Evolutionary conservation across 2,888 invertebrate species (phyloP).

Genomic region (Drosophila basisetae): DNA sequence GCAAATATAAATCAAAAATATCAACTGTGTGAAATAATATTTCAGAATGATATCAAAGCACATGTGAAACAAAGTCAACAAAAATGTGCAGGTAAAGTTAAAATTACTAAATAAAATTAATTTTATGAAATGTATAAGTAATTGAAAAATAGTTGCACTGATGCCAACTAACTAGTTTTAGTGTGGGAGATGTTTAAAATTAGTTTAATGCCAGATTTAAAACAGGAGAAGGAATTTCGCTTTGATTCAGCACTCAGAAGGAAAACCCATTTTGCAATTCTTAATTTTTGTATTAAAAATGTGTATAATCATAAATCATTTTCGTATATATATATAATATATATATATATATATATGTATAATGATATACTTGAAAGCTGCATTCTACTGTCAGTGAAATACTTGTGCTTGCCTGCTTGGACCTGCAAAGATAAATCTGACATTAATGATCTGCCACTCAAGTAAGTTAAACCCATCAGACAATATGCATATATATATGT

Average conservation of each 20-base stretch:
- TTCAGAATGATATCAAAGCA: background rate
- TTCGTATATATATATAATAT: background rate
- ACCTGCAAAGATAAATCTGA: background rate
- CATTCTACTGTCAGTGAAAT: background rate
- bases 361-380: background rate
- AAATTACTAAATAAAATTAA: background rate
- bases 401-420: no score
- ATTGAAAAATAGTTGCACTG: background rate
- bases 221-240: background rate
- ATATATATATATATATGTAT: background rate
- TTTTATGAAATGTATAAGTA: no score
- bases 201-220: background rate
- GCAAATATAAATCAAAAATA: background rate
- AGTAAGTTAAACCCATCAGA: slow-evolving; percentile 7
- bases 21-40: background rate
- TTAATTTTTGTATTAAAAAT: background rate
- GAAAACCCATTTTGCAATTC: background rate
- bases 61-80: background rate
- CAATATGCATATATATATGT: background rate
- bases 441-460: slow-evolving; percentile 3
- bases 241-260: background rate
- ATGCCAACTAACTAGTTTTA: background rate
- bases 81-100: slow-evolving; percentile 1
- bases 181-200: background rate
- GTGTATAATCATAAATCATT: background rate